These are phyloP conservation scores for Sphenodon punctatus DNA, from an alignment of 2,797 vertebrate genomes.

Conservation along the genomic window DNA sequence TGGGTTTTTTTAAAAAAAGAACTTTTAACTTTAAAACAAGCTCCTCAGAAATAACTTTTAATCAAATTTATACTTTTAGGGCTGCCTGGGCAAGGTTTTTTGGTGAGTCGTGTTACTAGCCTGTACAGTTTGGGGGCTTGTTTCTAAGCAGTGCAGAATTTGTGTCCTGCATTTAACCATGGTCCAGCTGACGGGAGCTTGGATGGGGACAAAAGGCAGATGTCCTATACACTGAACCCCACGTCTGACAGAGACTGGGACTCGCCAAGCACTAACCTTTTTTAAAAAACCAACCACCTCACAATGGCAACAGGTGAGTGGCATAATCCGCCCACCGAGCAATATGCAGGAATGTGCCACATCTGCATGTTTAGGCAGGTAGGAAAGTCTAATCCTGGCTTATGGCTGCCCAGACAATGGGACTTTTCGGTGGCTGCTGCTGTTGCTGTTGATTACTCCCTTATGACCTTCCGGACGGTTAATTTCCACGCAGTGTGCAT, in stretches of 20 bases:
- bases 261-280: conserved; percentile 31
- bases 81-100: conserved; percentile 34
- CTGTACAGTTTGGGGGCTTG: conserved; percentile 31
- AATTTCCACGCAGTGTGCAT: conserved; percentile 82
- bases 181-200: conserved; percentile 52
- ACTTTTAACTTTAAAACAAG: conserved; percentile 32
- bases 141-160: conserved; percentile 44
- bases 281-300: background rate
- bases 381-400: conserved; percentile 65
- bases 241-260: conserved; percentile 44
- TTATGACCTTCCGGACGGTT: conserved; percentile 78
- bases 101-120: conserved; percentile 32
- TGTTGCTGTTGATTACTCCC: conserved; percentile 72
- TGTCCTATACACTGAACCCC: conserved; percentile 56
- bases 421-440: conserved; percentile 69
- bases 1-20: background rate
- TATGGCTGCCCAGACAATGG: conserved; percentile 70
- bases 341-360: conserved; percentile 26
- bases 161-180: conserved; percentile 30
- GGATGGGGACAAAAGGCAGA: conserved; percentile 41
- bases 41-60: conserved; percentile 32
- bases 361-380: conserved; percentile 20
- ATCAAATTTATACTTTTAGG: background rate
- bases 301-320: conserved; percentile 22
- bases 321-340: conserved; percentile 48